Conservation (phyloP, 2,797 vertebrate genomes). For the Poliocrania exsul region DNA sequence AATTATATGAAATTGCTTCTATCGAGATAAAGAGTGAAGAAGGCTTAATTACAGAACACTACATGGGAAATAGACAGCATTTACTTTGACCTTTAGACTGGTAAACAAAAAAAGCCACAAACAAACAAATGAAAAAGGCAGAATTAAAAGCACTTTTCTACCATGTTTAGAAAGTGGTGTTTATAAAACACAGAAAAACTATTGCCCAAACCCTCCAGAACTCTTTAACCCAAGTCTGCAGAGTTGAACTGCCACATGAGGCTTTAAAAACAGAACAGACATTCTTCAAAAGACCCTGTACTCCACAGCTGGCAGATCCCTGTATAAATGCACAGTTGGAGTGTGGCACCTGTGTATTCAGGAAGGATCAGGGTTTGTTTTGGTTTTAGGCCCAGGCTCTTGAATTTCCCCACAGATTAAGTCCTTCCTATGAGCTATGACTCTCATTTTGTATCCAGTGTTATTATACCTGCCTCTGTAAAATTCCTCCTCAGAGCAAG, state of each 20-base stretch:
- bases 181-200: neutral
- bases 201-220: neutral
- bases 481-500: neutral
- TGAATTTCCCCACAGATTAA: neutral
- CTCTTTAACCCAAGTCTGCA: neutral
- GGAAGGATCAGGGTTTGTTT: neutral
- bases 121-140: neutral
- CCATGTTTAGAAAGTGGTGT: neutral
- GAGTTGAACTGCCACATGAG: neutral
- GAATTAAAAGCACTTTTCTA: neutral
- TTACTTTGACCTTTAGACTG: neutral
- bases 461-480: neutral
- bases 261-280: neutral
- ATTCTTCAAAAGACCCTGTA: neutral
- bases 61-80: neutral
- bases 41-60: neutral
- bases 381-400: neutral
- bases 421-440: neutral
- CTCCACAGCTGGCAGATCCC: neutral
- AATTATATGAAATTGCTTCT: neutral
- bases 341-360: neutral
- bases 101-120: neutral
- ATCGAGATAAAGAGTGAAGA: neutral
- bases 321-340: neutral
- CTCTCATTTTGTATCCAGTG: neutral